A percentile compares a stretch with the other conserved stretches of the same genome.
These are phyloP conservation scores for Eulemur rubriventer DNA, from an alignment of 2,797 vertebrate genomes.

Conservation along the genomic window DNA sequence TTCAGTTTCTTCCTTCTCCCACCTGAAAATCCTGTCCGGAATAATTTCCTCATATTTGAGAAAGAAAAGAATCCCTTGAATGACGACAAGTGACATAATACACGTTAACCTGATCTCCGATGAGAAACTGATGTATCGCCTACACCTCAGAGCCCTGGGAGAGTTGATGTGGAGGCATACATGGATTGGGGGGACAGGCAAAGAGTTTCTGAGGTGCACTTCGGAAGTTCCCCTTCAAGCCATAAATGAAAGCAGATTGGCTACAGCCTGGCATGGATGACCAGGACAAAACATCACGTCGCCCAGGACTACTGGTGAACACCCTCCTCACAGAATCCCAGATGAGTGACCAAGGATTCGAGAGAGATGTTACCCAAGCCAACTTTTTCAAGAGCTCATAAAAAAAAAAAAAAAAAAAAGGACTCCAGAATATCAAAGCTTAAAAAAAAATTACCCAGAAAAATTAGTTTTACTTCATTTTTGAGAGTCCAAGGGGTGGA, in stretches of 20 bases:
- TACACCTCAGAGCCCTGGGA: neutral
- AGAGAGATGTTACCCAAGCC: neutral
- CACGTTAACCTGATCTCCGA: neutral
- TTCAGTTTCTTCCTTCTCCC: slow-evolving; percentile 1
- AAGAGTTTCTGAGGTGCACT: neutral
- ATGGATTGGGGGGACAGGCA: neutral
- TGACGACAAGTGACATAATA: neutral
- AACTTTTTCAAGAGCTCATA: neutral
- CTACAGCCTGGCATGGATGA: neutral
- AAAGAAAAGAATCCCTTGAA: slow-evolving; percentile 28
- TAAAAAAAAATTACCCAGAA: neutral
- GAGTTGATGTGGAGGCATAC: neutral
- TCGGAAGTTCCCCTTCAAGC: slow-evolving; percentile 34
- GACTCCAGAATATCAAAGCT: neutral
- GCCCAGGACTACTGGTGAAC: neutral
- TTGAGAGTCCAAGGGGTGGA: neutral
- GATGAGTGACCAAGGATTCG: neutral
- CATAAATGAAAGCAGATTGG: slow-evolving; percentile 42
- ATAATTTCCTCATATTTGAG: neutral
- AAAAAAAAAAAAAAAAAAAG: neutral
- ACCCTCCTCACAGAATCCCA: neutral
- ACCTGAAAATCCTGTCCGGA: neutral
- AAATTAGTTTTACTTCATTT: neutral
- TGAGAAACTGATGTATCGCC: slow-evolving; percentile 10
- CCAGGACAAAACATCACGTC: neutral